A percentile compares a stretch with the other conserved stretches of the same genome.
These are phyloP conservation scores for Leptinotarsa juncta DNA, from an alignment of 2,888 invertebrate species.

Conservation along the genomic window DNA sequence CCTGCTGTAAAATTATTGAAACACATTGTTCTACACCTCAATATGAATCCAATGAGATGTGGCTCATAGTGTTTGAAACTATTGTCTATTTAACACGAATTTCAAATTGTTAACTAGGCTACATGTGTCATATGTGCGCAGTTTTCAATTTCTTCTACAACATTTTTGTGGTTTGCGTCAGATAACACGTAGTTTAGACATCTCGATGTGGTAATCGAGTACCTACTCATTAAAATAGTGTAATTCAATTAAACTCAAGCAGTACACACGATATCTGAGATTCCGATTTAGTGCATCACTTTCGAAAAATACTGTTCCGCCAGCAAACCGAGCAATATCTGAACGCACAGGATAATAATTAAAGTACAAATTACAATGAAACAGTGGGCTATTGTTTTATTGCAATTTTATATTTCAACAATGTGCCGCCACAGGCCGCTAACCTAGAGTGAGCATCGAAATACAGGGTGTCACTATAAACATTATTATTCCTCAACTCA, in stretches of 20 bases:
- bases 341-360: constrained; percentile 1
- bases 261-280: constrained; percentile 9
- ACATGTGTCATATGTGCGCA: no score
- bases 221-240: constrained; percentile 18
- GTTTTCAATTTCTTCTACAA: background rate
- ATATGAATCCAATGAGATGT: no score
- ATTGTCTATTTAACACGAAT: no score
- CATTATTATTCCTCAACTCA: no score
- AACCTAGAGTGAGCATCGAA: no score
- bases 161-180: constrained; percentile 1
- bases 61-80: no score
- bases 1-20: no score
- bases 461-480: no score
- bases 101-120: no score
- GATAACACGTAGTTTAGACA: background rate
- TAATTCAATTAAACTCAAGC: constrained; percentile 18
- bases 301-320: constrained; percentile 30
- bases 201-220: constrained; percentile 3
- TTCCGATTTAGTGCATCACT: constrained; percentile 25
- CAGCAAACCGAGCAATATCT: constrained; percentile 14
- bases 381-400: constrained; percentile 4
- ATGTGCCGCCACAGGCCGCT: background rate
- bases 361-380: constrained; percentile 5
- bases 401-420: constrained; percentile 9
- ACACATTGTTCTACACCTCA: no score